These are phyloP conservation scores for Patiria pectinifera DNA, from an alignment of 53 echinoderm and acorn worm species.

Conservation along the genomic window DNA sequence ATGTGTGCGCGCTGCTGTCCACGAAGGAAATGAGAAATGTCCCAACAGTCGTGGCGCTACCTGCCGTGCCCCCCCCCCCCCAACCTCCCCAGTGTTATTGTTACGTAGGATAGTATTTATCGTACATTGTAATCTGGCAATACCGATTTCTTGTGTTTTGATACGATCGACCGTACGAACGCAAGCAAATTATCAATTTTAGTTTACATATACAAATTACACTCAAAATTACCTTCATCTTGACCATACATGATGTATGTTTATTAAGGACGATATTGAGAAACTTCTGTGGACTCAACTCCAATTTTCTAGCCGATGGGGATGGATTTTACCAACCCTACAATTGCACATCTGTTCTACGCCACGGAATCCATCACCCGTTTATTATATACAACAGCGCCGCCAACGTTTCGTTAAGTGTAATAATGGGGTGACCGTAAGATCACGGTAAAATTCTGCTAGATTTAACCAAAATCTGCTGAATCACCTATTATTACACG, in stretches of 20 bases:
- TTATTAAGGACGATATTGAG: not conserved
- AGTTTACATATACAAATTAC: not conserved
- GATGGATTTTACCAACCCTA: not conserved
- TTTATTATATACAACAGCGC: not conserved
- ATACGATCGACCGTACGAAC: not conserved
- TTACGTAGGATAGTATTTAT: too few relatives aligned
- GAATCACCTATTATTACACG: too few relatives aligned
- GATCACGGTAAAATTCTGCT: too few relatives aligned
- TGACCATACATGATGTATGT: conserved; percentile 33
- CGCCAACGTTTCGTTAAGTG: not conserved
- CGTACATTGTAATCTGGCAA: too few relatives aligned
- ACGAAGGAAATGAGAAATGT: too few relatives aligned
- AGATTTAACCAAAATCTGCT: too few relatives aligned
- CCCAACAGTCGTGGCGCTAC: too few relatives aligned
- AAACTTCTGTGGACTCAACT: not conserved
- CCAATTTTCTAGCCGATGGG: conserved; percentile 22
- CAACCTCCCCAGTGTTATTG: too few relatives aligned
- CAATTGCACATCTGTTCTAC: not conserved
- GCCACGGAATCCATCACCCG: not conserved
- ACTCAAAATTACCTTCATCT: conserved; percentile 49
- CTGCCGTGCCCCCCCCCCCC: too few relatives aligned
- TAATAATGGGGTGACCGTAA: too few relatives aligned
- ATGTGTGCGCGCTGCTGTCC: too few relatives aligned
- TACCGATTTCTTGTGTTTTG: too few relatives aligned
- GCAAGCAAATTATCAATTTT: not conserved